Conservation (phyloP, 1,140 invertebrate species). For the Leptonema lineaticorne region DNA sequence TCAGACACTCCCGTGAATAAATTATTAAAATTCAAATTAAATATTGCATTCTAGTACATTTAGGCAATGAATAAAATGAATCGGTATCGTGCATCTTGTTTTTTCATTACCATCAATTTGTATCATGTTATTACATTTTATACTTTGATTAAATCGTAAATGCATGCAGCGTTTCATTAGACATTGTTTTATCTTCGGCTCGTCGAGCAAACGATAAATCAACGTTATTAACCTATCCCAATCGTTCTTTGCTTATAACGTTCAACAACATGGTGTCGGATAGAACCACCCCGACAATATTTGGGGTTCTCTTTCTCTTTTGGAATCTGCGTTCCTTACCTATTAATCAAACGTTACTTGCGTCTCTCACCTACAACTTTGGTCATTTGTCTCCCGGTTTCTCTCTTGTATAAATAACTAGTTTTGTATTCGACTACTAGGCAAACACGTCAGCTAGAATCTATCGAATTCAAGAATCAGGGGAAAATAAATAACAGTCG, state of each 20-base stretch:
- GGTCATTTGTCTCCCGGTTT: constrained; percentile 32
- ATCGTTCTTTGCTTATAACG: constrained; percentile 5
- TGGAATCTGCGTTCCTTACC: constrained; percentile 14
- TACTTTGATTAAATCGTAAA: too few species aligned
- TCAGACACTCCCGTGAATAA: too few species aligned
- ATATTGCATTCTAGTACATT: too few species aligned
- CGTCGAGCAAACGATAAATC: too few species aligned
- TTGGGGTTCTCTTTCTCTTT: not conserved
- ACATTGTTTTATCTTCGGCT: too few species aligned
- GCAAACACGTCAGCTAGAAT: not conserved
- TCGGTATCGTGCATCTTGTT: too few species aligned
- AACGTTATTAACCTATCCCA: constrained; percentile 35
- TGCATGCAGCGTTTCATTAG: too few species aligned
- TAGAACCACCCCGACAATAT: not conserved
- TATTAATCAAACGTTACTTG: constrained; percentile 36
- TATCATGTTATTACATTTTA: too few species aligned
- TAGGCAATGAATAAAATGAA: too few species aligned
- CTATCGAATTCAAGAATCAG: not conserved
- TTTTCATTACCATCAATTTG: too few species aligned
- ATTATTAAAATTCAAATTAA: too few species aligned
- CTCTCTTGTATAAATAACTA: constrained; percentile 5
- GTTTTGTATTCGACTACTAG: not conserved
- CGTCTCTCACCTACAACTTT: constrained; percentile 30
- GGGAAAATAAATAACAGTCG: not conserved
- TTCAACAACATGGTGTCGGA: not conserved